Conservation (phyloP, 2,113 vertebrate species). For the Ptilonorhynchus violaceus region DNA sequence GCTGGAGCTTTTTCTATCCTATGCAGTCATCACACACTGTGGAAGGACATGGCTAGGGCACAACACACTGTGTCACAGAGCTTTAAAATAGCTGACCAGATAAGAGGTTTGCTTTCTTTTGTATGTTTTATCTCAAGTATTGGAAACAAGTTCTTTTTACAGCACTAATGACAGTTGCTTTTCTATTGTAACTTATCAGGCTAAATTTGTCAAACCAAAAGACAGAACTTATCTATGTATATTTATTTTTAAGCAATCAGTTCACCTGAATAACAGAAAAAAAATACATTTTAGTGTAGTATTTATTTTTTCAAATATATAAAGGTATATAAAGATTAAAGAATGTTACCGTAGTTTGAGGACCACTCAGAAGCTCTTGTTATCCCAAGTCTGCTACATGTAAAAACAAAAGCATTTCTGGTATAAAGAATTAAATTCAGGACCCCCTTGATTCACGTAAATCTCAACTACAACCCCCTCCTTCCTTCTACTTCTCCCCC, state of each 20-base stretch:
- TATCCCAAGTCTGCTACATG: background rate
- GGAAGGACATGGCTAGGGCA: background rate
- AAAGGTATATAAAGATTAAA: background rate
- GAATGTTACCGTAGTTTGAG: background rate
- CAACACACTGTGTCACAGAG: background rate
- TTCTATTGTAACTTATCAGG: background rate
- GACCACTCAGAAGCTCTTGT: background rate
- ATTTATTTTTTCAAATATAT: background rate
- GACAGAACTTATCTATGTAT: fast-evolving
- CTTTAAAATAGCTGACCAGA: background rate
- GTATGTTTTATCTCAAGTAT: background rate
- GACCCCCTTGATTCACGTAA: background rate
- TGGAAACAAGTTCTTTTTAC: background rate
- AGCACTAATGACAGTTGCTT: background rate
- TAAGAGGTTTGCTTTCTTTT: background rate
- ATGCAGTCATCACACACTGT: background rate
- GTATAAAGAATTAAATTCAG: background rate
- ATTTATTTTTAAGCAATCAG: background rate
- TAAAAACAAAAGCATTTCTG: background rate
- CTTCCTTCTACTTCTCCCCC: background rate
- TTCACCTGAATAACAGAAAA: background rate
- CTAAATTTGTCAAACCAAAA: background rate
- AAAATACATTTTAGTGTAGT: background rate
- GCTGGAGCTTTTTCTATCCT: background rate
- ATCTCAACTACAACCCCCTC: background rate